phyloP scores from a whole-genome alignment of 2,888 invertebrate species.

The Macroteleia sp. region DNA sequence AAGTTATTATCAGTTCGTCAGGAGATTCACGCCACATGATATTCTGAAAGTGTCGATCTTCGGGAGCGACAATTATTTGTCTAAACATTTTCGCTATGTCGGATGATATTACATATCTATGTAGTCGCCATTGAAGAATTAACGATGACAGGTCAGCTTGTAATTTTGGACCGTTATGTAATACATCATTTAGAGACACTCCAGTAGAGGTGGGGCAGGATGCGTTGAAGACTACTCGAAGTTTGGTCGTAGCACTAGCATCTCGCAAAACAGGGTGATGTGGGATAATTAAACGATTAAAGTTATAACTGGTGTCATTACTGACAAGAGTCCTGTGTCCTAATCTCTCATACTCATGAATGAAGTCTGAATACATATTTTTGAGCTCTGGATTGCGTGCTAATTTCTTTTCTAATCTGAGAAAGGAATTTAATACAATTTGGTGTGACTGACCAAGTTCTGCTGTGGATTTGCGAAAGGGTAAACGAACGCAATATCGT shows the following conservation, averaged over 20 bases:
- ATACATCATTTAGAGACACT: not conserved
- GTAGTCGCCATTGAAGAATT: conserved; percentile 6
- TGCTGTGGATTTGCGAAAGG: too few species aligned
- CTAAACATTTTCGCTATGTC: conserved; percentile 38
- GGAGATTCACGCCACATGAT: conserved; percentile 22
- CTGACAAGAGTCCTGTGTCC: conserved; percentile 2
- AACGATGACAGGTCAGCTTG: conserved; percentile 11
- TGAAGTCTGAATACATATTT: conserved; percentile 2
- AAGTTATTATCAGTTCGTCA: not conserved
- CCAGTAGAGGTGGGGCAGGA: conserved; percentile 3
- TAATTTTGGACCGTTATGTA: conserved; percentile 19
- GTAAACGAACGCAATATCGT: conserved; percentile 5
- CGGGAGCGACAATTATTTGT: conserved; percentile 2
- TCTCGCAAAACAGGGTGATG: conserved; percentile 3
- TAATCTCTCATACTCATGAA: conserved; percentile 19
- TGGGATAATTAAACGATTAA: not conserved
- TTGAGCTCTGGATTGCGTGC: not conserved
- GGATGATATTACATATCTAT: conserved; percentile 4
- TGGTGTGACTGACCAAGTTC: conserved; percentile 1
- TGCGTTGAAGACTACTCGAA: conserved; percentile 1
- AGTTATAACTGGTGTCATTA: not conserved
- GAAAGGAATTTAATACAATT: not conserved
- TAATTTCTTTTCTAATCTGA: conserved; percentile 5
- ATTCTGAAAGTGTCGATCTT: not conserved
- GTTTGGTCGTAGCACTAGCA: not conserved